These are phyloP conservation scores for Zaprionus inermis DNA, from an alignment of 1,140 invertebrate species.

Conservation along the genomic window DNA sequence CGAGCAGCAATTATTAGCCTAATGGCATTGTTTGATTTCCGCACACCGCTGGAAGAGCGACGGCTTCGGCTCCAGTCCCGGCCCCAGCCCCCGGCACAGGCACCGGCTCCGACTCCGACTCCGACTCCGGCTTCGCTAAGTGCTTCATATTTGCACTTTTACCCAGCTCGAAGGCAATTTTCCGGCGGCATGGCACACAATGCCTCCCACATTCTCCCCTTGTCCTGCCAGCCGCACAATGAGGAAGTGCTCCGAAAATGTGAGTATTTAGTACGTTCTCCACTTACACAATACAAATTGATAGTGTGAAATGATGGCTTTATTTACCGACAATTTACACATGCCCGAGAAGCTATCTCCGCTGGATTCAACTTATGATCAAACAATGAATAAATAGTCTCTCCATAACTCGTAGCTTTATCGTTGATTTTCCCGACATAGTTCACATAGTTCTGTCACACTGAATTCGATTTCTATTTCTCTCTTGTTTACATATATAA, in stretches of 20 bases:
- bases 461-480: no score
- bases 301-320: background rate
- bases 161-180: constrained; percentile 11
- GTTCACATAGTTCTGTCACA: background rate
- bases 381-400: background rate
- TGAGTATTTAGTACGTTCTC: background rate
- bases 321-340: background rate
- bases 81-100: background rate
- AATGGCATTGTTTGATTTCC: constrained; percentile 80
- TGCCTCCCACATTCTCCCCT: background rate
- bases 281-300: background rate
- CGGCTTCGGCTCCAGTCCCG: background rate
- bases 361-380: background rate
- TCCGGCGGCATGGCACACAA: constrained; percentile 4
- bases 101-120: no score
- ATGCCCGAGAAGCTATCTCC: background rate
- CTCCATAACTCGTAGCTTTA: background rate
- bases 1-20: constrained; percentile 77
- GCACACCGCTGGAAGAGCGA: constrained; percentile 19
- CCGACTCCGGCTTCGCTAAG: constrained; percentile 23
- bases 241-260: background rate
- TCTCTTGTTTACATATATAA: background rate
- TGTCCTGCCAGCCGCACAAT: background rate
- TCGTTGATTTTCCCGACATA: background rate
- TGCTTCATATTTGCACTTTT: constrained; percentile 45